Percentiles rank a stretch among this genome's conserved stretches.
These are phyloP conservation scores for Bujurquina vittata DNA, from an alignment of 2,113 vertebrate genomes.

Conservation along the genomic window DNA sequence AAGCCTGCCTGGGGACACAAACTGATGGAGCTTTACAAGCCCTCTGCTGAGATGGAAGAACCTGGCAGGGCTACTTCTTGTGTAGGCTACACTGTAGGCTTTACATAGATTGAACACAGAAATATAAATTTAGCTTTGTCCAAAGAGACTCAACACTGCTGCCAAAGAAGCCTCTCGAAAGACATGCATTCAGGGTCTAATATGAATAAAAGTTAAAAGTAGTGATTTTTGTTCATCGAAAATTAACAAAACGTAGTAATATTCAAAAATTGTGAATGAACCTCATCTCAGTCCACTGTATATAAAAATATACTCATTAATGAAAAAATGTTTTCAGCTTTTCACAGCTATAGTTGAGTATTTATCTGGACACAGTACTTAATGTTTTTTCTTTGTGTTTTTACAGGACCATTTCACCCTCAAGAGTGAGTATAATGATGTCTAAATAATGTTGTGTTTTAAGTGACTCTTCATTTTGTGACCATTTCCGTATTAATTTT, in stretches of 20 bases:
- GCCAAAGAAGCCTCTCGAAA: background rate
- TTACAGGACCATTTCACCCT: slow-evolving; percentile 56
- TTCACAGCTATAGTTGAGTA: background rate
- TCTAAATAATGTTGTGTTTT: background rate
- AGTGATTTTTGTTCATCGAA: background rate
- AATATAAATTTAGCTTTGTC: too few species aligned
- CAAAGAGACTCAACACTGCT: too few species aligned
- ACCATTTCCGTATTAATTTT: background rate
- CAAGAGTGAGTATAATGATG: slow-evolving; percentile 66
- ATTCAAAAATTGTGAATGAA: background rate
- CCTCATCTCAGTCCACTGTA: background rate
- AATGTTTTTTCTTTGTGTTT: slow-evolving; percentile 46
- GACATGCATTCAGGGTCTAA: background rate
- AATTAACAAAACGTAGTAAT: too few species aligned
- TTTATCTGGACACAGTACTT: background rate
- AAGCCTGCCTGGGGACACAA: background rate
- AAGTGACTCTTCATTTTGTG: background rate
- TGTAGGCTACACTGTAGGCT: background rate
- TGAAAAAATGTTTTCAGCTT: background rate
- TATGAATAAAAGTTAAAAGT: background rate
- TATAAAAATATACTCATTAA: background rate
- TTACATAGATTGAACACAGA: too few species aligned
- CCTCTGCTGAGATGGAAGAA: background rate
- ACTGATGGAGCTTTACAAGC: background rate
- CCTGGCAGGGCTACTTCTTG: background rate